Percentiles rank a stretch among this genome's conserved stretches.
These are phyloP conservation scores for Carpatolechia fugitivella DNA, from an alignment of 2,888 invertebrate genomes.

Conservation along the genomic window DNA sequence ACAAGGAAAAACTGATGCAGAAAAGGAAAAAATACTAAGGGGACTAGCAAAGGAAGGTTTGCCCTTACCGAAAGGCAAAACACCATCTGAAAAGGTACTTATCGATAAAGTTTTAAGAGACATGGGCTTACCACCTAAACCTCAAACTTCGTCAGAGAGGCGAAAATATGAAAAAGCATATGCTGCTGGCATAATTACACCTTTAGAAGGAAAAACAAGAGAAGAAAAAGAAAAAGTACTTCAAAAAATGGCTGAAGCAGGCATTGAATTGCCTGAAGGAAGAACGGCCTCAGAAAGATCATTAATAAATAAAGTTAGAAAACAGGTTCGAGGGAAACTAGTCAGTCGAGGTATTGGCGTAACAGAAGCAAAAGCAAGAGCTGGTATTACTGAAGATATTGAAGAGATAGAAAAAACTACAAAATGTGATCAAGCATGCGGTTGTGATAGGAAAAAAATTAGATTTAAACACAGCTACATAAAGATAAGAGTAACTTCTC, in stretches of 20 bases:
- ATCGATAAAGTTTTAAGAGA: constrained; percentile 26
- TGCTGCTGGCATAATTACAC: constrained; percentile 29
- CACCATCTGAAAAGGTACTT: constrained; percentile 41
- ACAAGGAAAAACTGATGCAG: constrained; percentile 5
- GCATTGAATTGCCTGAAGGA: constrained; percentile 35
- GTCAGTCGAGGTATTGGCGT: not conserved
- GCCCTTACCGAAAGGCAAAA: constrained; percentile 34
- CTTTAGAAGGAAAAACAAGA: constrained; percentile 35
- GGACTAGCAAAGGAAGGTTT: constrained; percentile 14
- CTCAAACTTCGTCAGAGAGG: constrained; percentile 25
- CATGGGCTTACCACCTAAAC: constrained; percentile 32
- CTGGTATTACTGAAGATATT: constrained; percentile 42
- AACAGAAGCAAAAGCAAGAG: constrained; percentile 25
- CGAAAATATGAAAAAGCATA: constrained; percentile 23
- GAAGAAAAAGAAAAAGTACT: constrained; percentile 34
- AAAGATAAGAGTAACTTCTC: constrained; percentile 60
- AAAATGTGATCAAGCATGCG: constrained; percentile 55
- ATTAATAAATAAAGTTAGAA: constrained; percentile 27
- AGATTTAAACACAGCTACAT: constrained; percentile 62
- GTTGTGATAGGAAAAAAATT: constrained; percentile 61
- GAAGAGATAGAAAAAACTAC: constrained; percentile 51
- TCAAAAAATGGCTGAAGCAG: constrained; percentile 26
- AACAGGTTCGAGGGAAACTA: constrained; percentile 4
- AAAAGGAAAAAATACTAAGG: not conserved
- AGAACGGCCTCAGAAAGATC: constrained; percentile 32